These are phyloP conservation scores for Nasonia giraulti DNA, from an alignment of 1,140 invertebrate genomes.

Conservation along the genomic window DNA sequence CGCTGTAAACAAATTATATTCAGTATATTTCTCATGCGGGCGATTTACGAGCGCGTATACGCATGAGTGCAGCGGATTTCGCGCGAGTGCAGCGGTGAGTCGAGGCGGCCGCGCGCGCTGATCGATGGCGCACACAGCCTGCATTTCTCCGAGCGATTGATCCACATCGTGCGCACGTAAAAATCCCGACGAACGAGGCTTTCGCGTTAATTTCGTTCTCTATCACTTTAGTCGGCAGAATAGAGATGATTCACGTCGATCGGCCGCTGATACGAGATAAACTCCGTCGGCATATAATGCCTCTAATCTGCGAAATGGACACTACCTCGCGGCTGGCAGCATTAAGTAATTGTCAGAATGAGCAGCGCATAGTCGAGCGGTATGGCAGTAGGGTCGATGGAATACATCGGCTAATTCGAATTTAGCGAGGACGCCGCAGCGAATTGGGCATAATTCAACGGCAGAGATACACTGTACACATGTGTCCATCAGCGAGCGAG, in stretches of 20 bases:
- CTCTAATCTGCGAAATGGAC: not conserved
- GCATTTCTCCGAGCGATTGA: not conserved
- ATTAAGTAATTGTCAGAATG: not conserved
- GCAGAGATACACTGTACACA: not conserved
- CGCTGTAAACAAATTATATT: slow-evolving; percentile 38
- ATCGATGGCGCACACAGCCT: not conserved
- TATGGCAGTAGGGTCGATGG: not conserved
- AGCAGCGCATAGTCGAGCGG: not conserved
- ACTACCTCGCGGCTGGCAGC: not conserved
- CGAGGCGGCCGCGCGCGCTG: not conserved
- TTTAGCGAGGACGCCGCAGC: not conserved
- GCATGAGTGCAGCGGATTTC: not conserved
- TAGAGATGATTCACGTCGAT: no score
- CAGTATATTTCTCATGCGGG: slow-evolving; percentile 30
- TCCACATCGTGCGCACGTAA: not conserved
- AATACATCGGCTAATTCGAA: not conserved
- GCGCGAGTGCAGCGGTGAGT: not conserved
- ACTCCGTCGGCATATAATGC: not conserved
- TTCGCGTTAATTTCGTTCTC: no score
- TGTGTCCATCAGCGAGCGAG: not conserved
- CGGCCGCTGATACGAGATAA: not conserved
- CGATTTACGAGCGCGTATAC: slow-evolving; percentile 23
- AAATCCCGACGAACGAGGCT: no score
- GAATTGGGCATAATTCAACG: not conserved
- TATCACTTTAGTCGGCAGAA: no score